Evolutionary conservation across 2,888 invertebrate genomes (phyloP).

Genomic region (Galerucella nymphaeae): DNA sequence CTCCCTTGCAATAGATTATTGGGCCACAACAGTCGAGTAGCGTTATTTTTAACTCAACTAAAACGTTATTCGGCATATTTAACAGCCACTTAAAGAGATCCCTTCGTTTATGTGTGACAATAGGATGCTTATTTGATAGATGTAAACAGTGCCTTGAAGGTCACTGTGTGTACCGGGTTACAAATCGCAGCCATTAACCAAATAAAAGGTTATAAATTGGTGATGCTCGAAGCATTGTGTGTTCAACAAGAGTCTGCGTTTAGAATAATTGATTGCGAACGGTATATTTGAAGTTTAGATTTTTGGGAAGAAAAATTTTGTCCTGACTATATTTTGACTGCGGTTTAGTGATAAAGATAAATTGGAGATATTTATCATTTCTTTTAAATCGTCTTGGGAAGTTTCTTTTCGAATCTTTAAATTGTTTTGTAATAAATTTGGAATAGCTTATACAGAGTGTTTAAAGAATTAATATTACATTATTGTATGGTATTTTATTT

Average conservation of each 20-base stretch:
- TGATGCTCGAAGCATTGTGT: conserved; percentile 57
- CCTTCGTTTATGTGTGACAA: conserved; percentile 50
- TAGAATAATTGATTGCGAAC: conserved; percentile 57
- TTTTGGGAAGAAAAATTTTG: conserved; percentile 33
- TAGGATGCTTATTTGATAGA: conserved; percentile 52
- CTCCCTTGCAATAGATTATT: conserved; percentile 53
- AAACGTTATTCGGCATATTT: conserved; percentile 56
- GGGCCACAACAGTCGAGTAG: conserved; percentile 52
- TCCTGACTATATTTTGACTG: conserved; percentile 40
- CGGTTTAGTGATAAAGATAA: conserved; percentile 29
- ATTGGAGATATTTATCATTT: conserved; percentile 29
- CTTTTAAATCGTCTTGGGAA: conserved; percentile 28
- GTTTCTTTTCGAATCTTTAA: conserved; percentile 11
- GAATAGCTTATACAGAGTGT: too few relatives aligned
- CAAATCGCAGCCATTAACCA: conserved; percentile 62
- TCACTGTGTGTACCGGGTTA: conserved; percentile 56
- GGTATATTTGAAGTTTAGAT: conserved; percentile 43
- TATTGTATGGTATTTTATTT: too few relatives aligned
- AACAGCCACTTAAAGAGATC: conserved; percentile 45
- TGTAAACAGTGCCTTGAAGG: conserved; percentile 56
- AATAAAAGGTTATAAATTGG: conserved; percentile 65
- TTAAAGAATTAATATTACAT: too few relatives aligned
- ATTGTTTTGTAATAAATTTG: too few relatives aligned
- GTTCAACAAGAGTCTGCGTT: conserved; percentile 44
- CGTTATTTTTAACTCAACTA: conserved; percentile 59